Percentiles rank a stretch among this genome's conserved stretches.
Evolutionary conservation across 1,140 invertebrate species (phyloP).

Genomic region (Drosophila mayri): DNA sequence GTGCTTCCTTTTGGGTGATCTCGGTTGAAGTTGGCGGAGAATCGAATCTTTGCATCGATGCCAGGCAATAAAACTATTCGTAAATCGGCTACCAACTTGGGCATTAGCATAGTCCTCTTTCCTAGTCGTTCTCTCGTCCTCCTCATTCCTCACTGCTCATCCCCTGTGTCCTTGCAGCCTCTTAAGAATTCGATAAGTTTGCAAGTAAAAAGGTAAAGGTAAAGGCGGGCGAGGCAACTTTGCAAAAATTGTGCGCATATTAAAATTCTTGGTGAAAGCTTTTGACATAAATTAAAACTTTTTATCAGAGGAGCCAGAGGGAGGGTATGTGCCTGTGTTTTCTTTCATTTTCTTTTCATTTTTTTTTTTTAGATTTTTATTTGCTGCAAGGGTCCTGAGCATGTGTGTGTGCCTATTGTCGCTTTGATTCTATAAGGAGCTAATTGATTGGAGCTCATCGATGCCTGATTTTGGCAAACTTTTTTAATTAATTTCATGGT

Average conservation of each 20-base stretch:
- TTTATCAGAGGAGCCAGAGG: constrained; percentile 57
- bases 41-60: neutral
- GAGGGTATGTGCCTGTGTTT: constrained; percentile 11
- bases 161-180: neutral
- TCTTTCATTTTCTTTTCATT: neutral
- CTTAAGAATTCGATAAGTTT: constrained; percentile 22
- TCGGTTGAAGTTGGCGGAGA: neutral
- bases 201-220: constrained; percentile 4
- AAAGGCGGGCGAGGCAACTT: constrained; percentile 52
- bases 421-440: constrained; percentile 3
- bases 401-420: constrained; percentile 15
- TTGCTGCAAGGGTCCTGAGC: neutral
- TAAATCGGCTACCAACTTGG: constrained; percentile 8
- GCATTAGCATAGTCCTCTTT: constrained; percentile 14
- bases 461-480: constrained; percentile 74
- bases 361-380: neutral
- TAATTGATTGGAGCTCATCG: constrained; percentile 52
- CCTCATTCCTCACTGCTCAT: too few species aligned
- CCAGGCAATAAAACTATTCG: constrained; percentile 17
- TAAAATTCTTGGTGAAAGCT: constrained; percentile 84
- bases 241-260: constrained; percentile 82
- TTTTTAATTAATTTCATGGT: constrained; percentile 82
- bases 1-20: constrained; percentile 7
- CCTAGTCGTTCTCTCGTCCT: neutral
- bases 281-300: constrained; percentile 85